Evolutionary conservation across 2,113 vertebrate species (phyloP).

Genomic region (Microtus oregoni): DNA sequence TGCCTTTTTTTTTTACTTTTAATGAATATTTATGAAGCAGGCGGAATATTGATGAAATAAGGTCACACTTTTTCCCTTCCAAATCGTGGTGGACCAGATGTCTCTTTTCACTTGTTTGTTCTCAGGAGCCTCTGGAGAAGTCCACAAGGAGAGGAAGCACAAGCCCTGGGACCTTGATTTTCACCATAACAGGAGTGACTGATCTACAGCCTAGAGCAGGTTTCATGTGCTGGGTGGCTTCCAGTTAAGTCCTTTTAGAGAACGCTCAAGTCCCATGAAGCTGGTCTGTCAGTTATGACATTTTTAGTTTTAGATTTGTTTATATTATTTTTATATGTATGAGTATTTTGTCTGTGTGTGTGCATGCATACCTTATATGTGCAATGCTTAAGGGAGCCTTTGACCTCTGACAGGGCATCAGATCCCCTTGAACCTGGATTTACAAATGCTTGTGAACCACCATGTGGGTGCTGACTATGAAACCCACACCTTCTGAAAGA

Average conservation of each 20-base stretch:
- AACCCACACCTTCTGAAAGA: background rate
- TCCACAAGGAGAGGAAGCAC: background rate
- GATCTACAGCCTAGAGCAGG: background rate
- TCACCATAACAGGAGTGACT: background rate
- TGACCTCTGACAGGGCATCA: background rate
- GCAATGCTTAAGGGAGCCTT: background rate
- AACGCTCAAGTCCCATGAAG: too few species aligned
- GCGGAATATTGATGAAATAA: background rate
- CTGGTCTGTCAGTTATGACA: background rate
- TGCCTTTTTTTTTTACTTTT: background rate
- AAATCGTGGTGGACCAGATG: background rate
- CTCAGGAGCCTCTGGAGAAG: background rate
- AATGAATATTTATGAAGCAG: conserved; percentile 1
- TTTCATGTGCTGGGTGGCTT: background rate
- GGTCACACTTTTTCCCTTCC: background rate
- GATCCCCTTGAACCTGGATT: background rate
- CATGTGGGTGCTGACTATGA: background rate
- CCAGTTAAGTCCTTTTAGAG: background rate
- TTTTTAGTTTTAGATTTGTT: background rate
- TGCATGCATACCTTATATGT: background rate
- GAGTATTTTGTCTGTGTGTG: background rate
- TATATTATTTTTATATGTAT: background rate
- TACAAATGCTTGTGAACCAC: background rate
- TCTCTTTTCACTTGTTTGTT: background rate
- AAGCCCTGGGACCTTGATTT: background rate